Conservation (phyloP, 2,113 vertebrate genomes). For the Cairina moschata region DNA sequence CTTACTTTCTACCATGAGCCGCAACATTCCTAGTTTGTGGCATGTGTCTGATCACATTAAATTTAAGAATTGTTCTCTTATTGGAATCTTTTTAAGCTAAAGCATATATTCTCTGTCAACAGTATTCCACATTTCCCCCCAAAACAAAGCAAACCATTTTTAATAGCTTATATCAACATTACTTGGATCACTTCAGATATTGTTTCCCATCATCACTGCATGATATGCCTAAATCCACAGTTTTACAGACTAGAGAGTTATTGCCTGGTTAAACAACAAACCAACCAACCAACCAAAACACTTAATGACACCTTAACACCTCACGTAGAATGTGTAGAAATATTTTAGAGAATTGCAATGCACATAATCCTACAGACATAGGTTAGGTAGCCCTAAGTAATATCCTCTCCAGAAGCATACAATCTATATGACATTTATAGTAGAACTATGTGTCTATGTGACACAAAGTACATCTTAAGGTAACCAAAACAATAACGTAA, state of each 20-base stretch:
- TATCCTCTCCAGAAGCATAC: not conserved
- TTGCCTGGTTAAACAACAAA: not conserved
- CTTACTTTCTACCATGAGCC: not conserved
- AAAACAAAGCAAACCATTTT: not conserved
- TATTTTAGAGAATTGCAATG: not conserved
- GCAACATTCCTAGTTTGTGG: not conserved
- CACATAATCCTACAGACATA: not conserved
- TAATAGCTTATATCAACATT: not conserved
- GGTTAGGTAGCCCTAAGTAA: not conserved
- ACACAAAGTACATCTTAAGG: not conserved
- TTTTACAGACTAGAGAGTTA: not conserved
- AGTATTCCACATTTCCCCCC: not conserved
- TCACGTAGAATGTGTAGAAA: not conserved
- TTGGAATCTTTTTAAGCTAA: not conserved
- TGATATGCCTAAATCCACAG: not conserved
- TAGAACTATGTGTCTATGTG: not conserved
- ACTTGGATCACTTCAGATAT: not conserved
- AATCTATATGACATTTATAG: not conserved
- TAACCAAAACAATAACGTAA: not conserved
- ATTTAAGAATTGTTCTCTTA: not conserved
- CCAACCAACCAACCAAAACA: not conserved
- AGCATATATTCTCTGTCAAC: not conserved
- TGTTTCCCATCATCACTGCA: not conserved
- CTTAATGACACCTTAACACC: not conserved
- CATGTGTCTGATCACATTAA: not conserved